Evolutionary conservation across 2,888 invertebrate species (phyloP), one percentile per base, ranked within the genome.

Genomic region (Cabera pusaria): DNA sequence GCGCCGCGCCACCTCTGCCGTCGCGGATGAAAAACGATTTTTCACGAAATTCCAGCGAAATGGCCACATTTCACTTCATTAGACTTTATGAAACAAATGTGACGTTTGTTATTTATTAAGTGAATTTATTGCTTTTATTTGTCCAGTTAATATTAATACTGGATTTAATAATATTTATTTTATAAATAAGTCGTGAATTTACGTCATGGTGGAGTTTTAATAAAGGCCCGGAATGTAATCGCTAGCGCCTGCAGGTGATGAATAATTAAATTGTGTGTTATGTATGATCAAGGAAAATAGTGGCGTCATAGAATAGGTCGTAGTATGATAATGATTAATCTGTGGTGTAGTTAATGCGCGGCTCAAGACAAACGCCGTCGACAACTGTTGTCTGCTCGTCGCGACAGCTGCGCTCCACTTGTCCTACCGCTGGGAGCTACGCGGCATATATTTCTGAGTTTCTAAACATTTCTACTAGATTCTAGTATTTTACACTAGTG

Each of bases 341-440:
- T 72, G 62, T 39, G 51, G 10, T 38, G 57, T 56, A 61, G 62
- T 66, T 25, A 25, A 24, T 33, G 18, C 71, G 69, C 72, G 59
- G 43, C 54, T 40, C 62, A 65, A 76, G 72, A 78, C 80, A 73
- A 81, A 80, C 79, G 73, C 70, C 72, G 76, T 54, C 66, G 76
- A 79, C 87, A 85, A 85, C 84, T 86, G 87, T 81, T 84, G 87
- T 86, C 86, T 84, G 73, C 75, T 70, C 67, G 81, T 83, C 81
- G 50, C 70, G 79, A 78, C 87, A 88, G 87, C 87, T 88, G 87
- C 75, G 82, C 58, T 74, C 78, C 68, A 80, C 74, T 84, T 78
- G 80, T 59, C 64, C 37, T 29, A 42, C 41, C 49, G 45, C 52
- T 47, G 25, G 33, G 23, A 48, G 49, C 43, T 58, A 26, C 28